phyloP scores from a whole-genome alignment of 64 coral and sea anemone genomes.

The Montipora cactus region DNA sequence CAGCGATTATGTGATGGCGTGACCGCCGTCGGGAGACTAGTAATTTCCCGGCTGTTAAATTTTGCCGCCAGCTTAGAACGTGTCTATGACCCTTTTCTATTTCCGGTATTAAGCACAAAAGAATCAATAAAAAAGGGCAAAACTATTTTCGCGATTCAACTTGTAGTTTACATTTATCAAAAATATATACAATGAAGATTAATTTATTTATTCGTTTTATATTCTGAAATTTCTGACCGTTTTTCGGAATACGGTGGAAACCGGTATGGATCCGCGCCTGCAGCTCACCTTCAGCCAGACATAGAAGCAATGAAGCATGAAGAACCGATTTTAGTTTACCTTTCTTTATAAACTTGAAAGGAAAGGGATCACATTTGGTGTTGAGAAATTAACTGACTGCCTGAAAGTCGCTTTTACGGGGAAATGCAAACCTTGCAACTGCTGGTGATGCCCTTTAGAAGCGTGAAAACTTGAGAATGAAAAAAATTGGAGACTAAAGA shows the following conservation, averaged over 20 bases:
- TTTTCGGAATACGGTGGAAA: slow-evolving; percentile 29
- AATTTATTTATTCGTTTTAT: neutral
- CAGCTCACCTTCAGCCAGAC: too few relatives aligned
- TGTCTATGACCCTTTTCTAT: slow-evolving; percentile 82
- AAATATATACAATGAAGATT: slow-evolving; percentile 74
- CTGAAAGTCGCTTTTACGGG: too few relatives aligned
- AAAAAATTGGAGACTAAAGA: too few relatives aligned
- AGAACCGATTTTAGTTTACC: too few relatives aligned
- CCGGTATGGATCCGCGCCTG: slow-evolving; percentile 2
- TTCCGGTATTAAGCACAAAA: slow-evolving; percentile 80
- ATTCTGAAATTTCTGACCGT: slow-evolving; percentile 33
- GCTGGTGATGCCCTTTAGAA: too few relatives aligned
- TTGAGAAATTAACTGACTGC: too few relatives aligned
- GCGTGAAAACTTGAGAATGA: too few relatives aligned
- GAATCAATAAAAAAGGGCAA: slow-evolving; percentile 78
- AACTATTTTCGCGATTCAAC: slow-evolving; percentile 76
- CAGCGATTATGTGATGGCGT: slow-evolving; percentile 74
- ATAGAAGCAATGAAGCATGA: too few relatives aligned
- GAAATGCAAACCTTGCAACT: too few relatives aligned
- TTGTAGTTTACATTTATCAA: slow-evolving; percentile 79
- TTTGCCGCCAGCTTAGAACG: slow-evolving; percentile 77
- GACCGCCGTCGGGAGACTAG: slow-evolving; percentile 79
- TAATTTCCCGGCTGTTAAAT: slow-evolving; percentile 81
- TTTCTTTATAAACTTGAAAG: too few relatives aligned
- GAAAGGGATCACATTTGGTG: too few relatives aligned